Evolutionary conservation across 2,797 vertebrate genomes (phyloP).

Genomic region (Periophthalmus magnuspinnatus): DNA sequence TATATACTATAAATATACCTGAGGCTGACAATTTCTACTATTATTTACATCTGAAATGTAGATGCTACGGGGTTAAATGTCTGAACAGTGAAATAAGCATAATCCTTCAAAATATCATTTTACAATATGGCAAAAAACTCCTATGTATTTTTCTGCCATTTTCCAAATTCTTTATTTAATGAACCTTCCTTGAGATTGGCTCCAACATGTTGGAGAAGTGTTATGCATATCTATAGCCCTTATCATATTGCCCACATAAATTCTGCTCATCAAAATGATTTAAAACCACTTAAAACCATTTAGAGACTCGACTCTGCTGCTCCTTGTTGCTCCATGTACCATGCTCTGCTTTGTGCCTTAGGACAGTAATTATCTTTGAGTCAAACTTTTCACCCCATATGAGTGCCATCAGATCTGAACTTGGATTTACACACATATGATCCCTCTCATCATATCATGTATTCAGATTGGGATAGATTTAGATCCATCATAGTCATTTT

Average conservation of each 20-base stretch:
- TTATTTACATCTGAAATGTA: neutral
- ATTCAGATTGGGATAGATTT: neutral
- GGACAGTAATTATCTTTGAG: slow-evolving; percentile 49
- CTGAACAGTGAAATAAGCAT: neutral
- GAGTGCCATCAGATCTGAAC: slow-evolving; percentile 23
- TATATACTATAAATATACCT: too few relatives aligned
- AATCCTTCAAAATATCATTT: neutral
- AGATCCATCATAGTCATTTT: neutral
- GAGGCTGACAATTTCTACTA: too few relatives aligned
- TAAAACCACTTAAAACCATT: slow-evolving; percentile 25
- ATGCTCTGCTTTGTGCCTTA: slow-evolving; percentile 31
- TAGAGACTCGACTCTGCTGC: slow-evolving; percentile 8
- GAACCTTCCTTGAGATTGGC: neutral
- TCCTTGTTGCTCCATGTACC: slow-evolving; percentile 30
- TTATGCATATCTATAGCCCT: neutral
- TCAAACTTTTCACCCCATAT: slow-evolving; percentile 60
- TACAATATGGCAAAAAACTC: neutral
- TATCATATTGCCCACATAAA: slow-evolving; percentile 12
- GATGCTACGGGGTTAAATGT: neutral
- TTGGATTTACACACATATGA: slow-evolving; percentile 4
- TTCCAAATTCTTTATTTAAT: neutral
- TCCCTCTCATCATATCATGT: neutral
- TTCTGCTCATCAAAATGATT: slow-evolving; percentile 41
- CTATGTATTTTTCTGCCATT: neutral
- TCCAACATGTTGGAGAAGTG: neutral